Percentiles rank a stretch among this genome's conserved stretches.
Evolutionary conservation across 1,140 invertebrate genomes (phyloP).

Genomic region (Triops longicaudatus): DNA sequence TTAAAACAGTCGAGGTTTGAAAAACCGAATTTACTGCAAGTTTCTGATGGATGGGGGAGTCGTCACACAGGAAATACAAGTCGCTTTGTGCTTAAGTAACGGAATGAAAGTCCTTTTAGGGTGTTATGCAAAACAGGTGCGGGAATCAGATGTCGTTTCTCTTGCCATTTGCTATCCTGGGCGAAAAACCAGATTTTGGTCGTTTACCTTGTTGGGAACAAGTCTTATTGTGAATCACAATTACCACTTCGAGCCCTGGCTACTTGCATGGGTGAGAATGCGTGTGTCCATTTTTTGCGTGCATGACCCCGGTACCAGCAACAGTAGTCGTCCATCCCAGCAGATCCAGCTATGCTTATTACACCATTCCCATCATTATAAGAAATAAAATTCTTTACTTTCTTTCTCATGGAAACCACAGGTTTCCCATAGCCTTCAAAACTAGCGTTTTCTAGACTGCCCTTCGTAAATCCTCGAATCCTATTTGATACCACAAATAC

Average conservation of each 20-base stretch:
- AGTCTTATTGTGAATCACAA: neutral
- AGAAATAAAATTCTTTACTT: neutral
- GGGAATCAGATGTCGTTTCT: neutral
- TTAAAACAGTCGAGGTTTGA: neutral
- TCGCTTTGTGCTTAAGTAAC: neutral
- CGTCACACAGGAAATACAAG: neutral
- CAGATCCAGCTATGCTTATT: neutral
- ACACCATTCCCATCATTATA: neutral
- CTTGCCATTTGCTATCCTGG: neutral
- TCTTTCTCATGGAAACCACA: neutral
- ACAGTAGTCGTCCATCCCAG: neutral
- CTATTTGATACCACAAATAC: too few species aligned
- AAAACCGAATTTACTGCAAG: neutral
- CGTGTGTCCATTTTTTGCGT: conserved; percentile 11
- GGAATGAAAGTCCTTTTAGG: neutral
- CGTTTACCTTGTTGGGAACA: conserved; percentile 8
- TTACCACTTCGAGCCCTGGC: neutral
- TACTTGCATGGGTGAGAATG: neutral
- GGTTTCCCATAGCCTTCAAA: neutral
- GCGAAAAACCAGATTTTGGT: neutral
- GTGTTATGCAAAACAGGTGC: conserved; percentile 11
- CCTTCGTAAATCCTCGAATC: too few species aligned
- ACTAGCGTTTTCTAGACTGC: too few species aligned
- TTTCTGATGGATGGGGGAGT: neutral
- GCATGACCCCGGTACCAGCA: conserved; percentile 5